Percentiles rank a stretch among this genome's conserved stretches.
These are phyloP conservation scores for Buathra laborator DNA, from an alignment of 2,888 invertebrate genomes.

Conservation along the genomic window DNA sequence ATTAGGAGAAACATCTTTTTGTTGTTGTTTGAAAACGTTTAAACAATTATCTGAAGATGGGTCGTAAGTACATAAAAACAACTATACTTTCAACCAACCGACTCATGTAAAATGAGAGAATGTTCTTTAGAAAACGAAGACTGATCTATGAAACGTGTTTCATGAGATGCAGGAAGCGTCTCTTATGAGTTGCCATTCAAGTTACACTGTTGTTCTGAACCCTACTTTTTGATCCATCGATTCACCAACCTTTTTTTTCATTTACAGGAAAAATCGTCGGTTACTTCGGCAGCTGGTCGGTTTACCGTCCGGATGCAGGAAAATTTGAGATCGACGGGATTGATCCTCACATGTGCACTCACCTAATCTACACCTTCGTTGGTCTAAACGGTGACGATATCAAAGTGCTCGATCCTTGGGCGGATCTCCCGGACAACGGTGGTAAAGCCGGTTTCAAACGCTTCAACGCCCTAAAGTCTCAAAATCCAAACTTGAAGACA, in stretches of 20 bases:
- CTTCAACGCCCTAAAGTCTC: conserved; percentile 86
- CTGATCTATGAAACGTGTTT: too few species aligned
- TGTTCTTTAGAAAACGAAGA: too few species aligned
- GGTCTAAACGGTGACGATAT: conserved; percentile 87
- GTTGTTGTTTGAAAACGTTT: neutral
- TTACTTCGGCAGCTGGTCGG: conserved; percentile 92
- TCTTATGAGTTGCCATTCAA: neutral
- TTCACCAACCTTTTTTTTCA: neutral
- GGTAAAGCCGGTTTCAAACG: conserved; percentile 86
- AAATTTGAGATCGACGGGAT: conserved; percentile 89
- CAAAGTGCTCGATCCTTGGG: conserved; percentile 87
- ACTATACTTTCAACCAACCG: too few species aligned
- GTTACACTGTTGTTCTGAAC: too few species aligned
- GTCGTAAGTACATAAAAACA: neutral
- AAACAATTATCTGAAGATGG: neutral
- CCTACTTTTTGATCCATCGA: neutral
- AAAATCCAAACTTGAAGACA: conserved; percentile 86
- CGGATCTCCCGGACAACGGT: conserved; percentile 87
- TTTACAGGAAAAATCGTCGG: conserved; percentile 89
- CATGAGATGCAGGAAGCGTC: neutral
- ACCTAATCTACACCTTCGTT: conserved; percentile 90
- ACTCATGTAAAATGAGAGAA: too few species aligned
- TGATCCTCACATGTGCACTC: conserved; percentile 90
- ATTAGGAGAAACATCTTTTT: neutral
- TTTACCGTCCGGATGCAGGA: conserved; percentile 89